Evolutionary conservation across 2,797 vertebrate genomes (phyloP).

Genomic region (Spinus pinus): DNA sequence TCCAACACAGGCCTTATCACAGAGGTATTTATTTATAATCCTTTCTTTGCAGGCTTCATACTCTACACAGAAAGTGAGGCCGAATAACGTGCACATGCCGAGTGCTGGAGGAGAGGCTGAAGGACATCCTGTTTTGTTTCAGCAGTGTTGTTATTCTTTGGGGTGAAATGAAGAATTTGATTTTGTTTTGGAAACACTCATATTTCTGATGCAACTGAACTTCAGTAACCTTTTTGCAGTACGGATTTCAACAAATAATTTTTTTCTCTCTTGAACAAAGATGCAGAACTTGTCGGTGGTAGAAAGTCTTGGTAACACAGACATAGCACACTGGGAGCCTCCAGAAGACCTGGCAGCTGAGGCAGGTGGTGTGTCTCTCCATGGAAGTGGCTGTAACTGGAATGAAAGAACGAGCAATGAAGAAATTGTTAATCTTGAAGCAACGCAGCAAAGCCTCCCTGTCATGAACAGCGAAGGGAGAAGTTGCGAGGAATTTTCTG

Average conservation of each 20-base stretch:
- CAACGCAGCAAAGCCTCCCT: not conserved
- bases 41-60: constrained; percentile 47
- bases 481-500: not conserved
- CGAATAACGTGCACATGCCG: not conserved
- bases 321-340: not conserved
- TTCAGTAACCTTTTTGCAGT: not conserved
- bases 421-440: not conserved
- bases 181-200: constrained; percentile 9
- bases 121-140: constrained; percentile 34
- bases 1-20: constrained; percentile 5
- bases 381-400: not conserved
- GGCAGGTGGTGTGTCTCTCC: not conserved
- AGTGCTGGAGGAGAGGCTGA: constrained; percentile 10
- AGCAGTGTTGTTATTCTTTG: not conserved
- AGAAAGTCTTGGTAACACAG: not conserved
- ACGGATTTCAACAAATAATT: not conserved
- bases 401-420: not conserved
- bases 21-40: constrained; percentile 45
- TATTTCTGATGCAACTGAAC: not conserved
- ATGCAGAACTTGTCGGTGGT: constrained; percentile 23
- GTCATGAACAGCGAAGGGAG: not conserved
- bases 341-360: not conserved
- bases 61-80: not conserved
- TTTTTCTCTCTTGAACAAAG: not conserved
- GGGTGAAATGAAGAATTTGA: not conserved